Evolutionary conservation across 2,113 vertebrate genomes (phyloP), one percentile per base, ranked within the genome.

Genomic region (Antechinus flavipes): DNA sequence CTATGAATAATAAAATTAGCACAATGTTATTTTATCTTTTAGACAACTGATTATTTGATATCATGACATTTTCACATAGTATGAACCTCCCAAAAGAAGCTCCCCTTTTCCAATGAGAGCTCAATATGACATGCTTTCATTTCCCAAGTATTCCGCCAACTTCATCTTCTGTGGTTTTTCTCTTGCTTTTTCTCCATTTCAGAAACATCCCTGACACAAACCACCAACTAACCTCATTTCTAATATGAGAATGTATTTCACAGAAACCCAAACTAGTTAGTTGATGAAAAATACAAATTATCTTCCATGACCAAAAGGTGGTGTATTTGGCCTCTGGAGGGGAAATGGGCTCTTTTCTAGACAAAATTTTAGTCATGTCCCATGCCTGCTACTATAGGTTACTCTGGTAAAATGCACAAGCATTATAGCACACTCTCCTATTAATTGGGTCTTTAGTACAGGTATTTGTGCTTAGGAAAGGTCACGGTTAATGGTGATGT

Each of bases 1-100:
- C 99, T 99, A 98, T 92, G 97, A 98, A 98, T 68, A 95, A 98
- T 98, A 98, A 10, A 97, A 97, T 93, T 2, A 95, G 68, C 93
- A 95, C 23, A 95, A 55, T 54, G 93, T 97, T 96, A 98, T 93
- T 97, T 95, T 91, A 91, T 89, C 90, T 25, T 56, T 0, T 0
- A 61, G 76, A 58, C 42, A 89, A 92, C 46, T 25, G 11, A n/a
- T 22, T 1, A 61, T 6, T 2, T 61, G 47, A 91, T 10, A 52
- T 91, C n/a, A 22, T 84, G 68, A 84, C n/a, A 84, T 84, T 84
- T 52, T 50, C 90, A 90, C 47, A 27, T 50, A 90, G 46, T 27
- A 50, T 90, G 27, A 90, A 90, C 9, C 47, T 90, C n/a, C 54
- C 27, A 9, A 35, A 76, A 92, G n/a, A 91, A 30, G 54, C 25